Evolutionary conservation across 2,888 invertebrate species (phyloP).

Genomic region (Eristalinus aeneus): DNA sequence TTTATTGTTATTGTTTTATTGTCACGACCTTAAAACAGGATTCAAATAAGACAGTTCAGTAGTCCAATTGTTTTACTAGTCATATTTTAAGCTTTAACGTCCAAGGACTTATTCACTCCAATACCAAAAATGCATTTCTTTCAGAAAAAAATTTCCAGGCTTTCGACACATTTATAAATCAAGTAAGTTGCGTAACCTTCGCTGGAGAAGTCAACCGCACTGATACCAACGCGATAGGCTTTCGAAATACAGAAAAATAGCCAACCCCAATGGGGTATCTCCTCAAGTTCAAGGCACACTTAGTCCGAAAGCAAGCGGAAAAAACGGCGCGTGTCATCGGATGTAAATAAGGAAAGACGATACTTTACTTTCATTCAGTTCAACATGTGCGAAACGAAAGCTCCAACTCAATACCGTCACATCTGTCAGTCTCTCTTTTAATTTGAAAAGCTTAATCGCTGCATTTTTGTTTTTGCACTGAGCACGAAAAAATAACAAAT

Average conservation of each 20-base stretch:
- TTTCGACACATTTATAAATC: not conserved
- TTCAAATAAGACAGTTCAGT: too few species aligned
- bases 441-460: not conserved
- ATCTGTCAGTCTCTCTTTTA: not conserved
- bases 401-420: not conserved
- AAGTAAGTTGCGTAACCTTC: not conserved
- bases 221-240: not conserved
- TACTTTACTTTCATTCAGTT: not conserved
- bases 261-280: not conserved
- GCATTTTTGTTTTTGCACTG: not conserved
- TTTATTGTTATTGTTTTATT: too few species aligned
- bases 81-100: too few species aligned
- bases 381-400: not conserved
- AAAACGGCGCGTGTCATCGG: not conserved
- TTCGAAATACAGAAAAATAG: not conserved
- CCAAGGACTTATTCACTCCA: not conserved
- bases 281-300: not conserved
- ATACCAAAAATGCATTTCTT: not conserved
- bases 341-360: not conserved
- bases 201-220: not conserved
- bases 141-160: too few species aligned
- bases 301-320: not conserved
- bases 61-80: too few species aligned
- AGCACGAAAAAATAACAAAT: not conserved
- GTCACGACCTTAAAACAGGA: too few species aligned